phyloP scores from a whole-genome alignment of 2,797 vertebrate genomes.

The Melanotaenia pygmaea region DNA sequence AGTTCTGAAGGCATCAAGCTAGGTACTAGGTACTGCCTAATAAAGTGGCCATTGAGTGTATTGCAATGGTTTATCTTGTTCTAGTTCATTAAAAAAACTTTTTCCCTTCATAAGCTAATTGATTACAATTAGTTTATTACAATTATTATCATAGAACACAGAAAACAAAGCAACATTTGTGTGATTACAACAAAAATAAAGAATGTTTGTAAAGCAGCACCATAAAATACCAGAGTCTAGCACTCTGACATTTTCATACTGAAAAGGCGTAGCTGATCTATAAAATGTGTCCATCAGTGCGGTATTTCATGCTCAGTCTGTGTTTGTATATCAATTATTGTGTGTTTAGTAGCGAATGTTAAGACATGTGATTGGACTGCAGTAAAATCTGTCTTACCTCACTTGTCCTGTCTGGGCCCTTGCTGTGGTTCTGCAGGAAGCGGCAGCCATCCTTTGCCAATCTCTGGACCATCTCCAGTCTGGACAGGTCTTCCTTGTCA shows the following conservation, averaged over 20 bases:
- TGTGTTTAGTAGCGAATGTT: background rate
- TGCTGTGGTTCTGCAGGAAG: conserved; percentile 88
- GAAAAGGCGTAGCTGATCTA: background rate
- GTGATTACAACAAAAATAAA: too few relatives aligned
- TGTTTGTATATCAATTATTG: background rate
- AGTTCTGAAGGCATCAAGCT: background rate
- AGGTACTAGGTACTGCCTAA: too few relatives aligned
- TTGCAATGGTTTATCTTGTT: background rate
- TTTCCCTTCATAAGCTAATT: background rate
- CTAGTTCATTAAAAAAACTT: background rate
- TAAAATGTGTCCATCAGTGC: conserved; percentile 1
- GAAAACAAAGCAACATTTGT: too few relatives aligned
- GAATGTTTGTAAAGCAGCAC: too few relatives aligned
- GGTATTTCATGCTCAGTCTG: conserved; percentile 1
- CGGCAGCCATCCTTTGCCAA: conserved; percentile 93
- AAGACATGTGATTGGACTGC: background rate
- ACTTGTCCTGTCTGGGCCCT: conserved; percentile 80
- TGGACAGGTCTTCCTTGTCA: conserved; percentile 90
- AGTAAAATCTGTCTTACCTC: conserved; percentile 73
- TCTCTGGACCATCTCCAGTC: conserved; percentile 92
- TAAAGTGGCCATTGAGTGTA: background rate
- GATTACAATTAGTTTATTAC: background rate
- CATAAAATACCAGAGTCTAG: too few relatives aligned
- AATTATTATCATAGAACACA: conserved; percentile 1
- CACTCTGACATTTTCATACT: background rate